Base-by-base conservation (phyloP, 2,797 vertebrate species). In the Borostomias antarcticus region DNA sequence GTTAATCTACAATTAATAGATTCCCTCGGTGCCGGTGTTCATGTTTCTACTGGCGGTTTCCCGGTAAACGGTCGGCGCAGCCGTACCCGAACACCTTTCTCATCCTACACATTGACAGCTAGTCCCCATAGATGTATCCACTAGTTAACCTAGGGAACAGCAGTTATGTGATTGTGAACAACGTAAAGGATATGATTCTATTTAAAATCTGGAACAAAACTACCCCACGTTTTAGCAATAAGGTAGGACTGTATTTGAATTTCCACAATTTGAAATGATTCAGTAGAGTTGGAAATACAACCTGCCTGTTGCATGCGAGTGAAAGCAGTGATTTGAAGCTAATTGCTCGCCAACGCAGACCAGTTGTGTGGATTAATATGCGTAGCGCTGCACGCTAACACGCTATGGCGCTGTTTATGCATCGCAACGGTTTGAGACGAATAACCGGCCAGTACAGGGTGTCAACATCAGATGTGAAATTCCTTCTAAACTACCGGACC, bases 261-360 rank as follows among this genome's bases (percentile, higher is more conserved):
- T n/a, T n/a, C n/a, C n/a, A 45, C 40, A n/a, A 45, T 5, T 45
- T 45, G 13, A 45, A 45, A 45, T 45, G 40, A 45, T n/a, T n/a
- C n/a, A n/a, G n/a, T n/a, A n/a, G n/a, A n/a, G n/a, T n/a, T n/a
- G n/a, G n/a, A n/a, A n/a, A n/a, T n/a, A n/a, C n/a, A 45, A 74
- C 59, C 10, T 19, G 74, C 76, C 75, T 73, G 61, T 70, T 81
- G 80, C 69, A 77, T 67, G 73, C 51, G 9, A 59, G 64, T 56
- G 35, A 57, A 1, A 52, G 35, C 25, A 58, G 1, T 32, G 5
- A 52, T 48, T 62, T 29, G 60, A 32, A 70, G 5, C 25, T 2
- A 10, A 25, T 17, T 25, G 23, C 48, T 51, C 47, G 30, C 37
- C 48, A 58, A 60, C 66, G 64, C 35, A 59, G 57, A 21, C 26